phyloP scores from a whole-genome alignment of 2,888 invertebrate species.

The Zele albiditarsus region DNA sequence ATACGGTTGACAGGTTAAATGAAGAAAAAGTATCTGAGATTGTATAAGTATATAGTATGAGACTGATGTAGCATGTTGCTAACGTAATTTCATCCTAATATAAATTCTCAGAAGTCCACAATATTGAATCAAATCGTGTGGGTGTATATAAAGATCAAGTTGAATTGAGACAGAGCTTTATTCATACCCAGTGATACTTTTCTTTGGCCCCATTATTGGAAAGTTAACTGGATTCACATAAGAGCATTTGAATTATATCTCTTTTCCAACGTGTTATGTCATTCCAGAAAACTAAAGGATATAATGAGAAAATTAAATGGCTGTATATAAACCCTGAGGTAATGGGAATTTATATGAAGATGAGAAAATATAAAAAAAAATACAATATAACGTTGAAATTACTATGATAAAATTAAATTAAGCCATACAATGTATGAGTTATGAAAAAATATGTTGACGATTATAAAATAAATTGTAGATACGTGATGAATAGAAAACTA shows the following conservation, averaged over 20 bases:
- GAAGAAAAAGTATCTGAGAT: background rate
- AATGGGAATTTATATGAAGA: background rate
- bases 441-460: no score
- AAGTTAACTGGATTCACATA: slow-evolving; percentile 56
- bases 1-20: background rate
- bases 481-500: no score
- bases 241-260: slow-evolving; percentile 35
- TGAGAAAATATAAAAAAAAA: background rate
- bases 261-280: slow-evolving; percentile 37
- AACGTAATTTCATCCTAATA: slow-evolving; percentile 65
- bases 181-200: slow-evolving; percentile 26
- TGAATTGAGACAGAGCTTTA: slow-evolving; percentile 38
- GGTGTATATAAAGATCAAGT: slow-evolving; percentile 6
- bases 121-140: slow-evolving; percentile 65
- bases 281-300: slow-evolving; percentile 14
- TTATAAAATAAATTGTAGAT: no score
- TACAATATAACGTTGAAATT: background rate
- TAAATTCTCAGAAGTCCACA: slow-evolving; percentile 61
- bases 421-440: background rate
- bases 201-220: slow-evolving; percentile 29
- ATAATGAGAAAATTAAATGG: slow-evolving; percentile 14
- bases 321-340: background rate
- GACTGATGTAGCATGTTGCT: slow-evolving; percentile 61
- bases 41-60: background rate
- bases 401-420: slow-evolving; percentile 19